Evolutionary conservation across 2,797 vertebrate genomes (phyloP).

Genomic region (Oreochromis mossambicus): DNA sequence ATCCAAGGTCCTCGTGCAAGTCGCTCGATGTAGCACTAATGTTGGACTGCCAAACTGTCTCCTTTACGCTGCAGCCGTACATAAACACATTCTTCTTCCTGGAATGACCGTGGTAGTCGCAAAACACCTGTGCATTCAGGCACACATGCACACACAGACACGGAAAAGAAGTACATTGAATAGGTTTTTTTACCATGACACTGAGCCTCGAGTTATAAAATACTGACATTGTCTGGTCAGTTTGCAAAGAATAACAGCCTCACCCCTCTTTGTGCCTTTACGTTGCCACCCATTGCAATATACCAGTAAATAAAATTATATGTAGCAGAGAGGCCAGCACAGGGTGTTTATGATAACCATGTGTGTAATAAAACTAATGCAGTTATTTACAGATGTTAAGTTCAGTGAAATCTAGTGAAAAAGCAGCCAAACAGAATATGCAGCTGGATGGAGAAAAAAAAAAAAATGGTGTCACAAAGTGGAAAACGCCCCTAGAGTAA

Average conservation of each 20-base stretch:
- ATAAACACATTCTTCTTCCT: conserved; percentile 99
- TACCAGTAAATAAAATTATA: not conserved
- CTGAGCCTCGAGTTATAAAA: not conserved
- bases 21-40: conserved; percentile 82
- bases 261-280: not conserved
- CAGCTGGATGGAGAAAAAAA: not conserved
- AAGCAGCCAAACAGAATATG: not conserved
- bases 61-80: conserved; percentile 98
- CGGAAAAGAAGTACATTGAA: not conserved
- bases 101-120: conserved; percentile 98
- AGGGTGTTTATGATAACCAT: conserved; percentile 18
- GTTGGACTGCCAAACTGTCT: conserved; percentile 92
- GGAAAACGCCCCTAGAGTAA: conserved; percentile 4
- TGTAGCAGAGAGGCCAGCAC: not conserved
- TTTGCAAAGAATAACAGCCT: not conserved
- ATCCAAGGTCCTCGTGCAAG: conserved; percentile 86
- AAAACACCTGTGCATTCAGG: conserved; percentile 85
- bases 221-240: not conserved
- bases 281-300: not conserved
- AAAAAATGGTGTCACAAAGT: not conserved
- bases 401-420: not conserved
- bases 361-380: conserved; percentile 9
- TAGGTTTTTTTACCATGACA: not conserved
- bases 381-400: conserved; percentile 12
- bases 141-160: not conserved